Evolutionary conservation across 2,888 invertebrate species (phyloP).

Genomic region (Phorcus lineatus): DNA sequence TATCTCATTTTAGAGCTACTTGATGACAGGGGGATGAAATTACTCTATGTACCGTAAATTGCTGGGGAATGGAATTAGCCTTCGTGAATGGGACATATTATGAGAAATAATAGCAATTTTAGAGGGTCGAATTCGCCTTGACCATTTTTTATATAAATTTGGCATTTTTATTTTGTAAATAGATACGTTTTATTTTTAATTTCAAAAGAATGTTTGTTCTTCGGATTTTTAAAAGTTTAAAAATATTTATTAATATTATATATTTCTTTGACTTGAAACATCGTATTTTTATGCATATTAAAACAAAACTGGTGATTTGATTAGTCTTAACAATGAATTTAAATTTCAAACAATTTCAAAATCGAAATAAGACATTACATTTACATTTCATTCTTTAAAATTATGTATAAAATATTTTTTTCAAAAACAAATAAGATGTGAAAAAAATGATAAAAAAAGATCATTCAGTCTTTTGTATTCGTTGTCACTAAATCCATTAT

Average conservation of each 20-base stretch:
- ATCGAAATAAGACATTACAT: too few species aligned
- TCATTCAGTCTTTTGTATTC: not conserved
- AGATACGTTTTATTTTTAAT: not conserved
- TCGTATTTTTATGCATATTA: too few species aligned
- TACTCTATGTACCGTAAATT: conserved; percentile 1
- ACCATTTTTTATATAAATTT: not conserved
- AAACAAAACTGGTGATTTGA: too few species aligned
- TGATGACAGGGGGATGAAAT: conserved; percentile 9
- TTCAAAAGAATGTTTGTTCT: not conserved
- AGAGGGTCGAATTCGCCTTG: not conserved
- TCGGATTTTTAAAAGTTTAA: not conserved
- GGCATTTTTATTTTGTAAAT: not conserved
- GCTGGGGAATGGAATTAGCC: conserved; percentile 4
- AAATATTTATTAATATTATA: not conserved
- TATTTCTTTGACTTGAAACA: too few species aligned
- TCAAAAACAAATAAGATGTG: not conserved
- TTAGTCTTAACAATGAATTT: too few species aligned
- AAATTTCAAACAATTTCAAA: too few species aligned
- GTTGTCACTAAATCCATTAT: too few species aligned
- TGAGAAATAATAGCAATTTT: too few species aligned
- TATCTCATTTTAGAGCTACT: not conserved
- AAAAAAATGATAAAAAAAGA: not conserved
- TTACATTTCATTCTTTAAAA: not conserved
- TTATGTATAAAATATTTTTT: not conserved
- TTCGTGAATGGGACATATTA: not conserved